Conservation (phyloP, 2,888 invertebrate genomes). For the Pseudococcus jackbeardsleyi region DNA sequence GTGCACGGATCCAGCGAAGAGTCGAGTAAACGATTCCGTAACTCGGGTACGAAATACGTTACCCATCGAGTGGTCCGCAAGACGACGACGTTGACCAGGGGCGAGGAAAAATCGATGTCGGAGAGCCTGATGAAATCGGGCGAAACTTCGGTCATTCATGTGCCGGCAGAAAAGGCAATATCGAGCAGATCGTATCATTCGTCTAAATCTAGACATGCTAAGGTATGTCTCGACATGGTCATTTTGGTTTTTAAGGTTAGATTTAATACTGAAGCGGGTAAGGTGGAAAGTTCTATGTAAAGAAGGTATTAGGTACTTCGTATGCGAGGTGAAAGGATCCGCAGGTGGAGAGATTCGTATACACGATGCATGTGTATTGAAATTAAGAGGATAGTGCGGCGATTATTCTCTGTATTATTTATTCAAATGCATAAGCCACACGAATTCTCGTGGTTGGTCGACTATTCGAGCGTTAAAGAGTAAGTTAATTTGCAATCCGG, state of each 20-base stretch:
- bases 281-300: too few species aligned
- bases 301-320: too few species aligned
- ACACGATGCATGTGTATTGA: not conserved
- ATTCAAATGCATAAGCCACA: not conserved
- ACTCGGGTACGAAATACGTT: slow-evolving; percentile 80
- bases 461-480: not conserved
- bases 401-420: not conserved
- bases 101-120: slow-evolving; percentile 82
- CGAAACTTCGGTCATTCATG: slow-evolving; percentile 70
- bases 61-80: slow-evolving; percentile 89
- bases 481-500: not conserved
- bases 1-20: slow-evolving; percentile 76
- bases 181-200: slow-evolving; percentile 73
- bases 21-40: slow-evolving; percentile 65
- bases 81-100: slow-evolving; percentile 88
- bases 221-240: slow-evolving; percentile 74
- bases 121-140: slow-evolving; percentile 79
- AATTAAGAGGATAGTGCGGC: not conserved
- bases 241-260: not conserved
- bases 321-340: not conserved
- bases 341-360: not conserved
- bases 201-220: slow-evolving; percentile 77
- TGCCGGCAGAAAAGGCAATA: slow-evolving; percentile 70
- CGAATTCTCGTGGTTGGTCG: not conserved
- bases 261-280: too few species aligned